Evolutionary conservation across 1,140 invertebrate species (phyloP).

Genomic region (Caenorhabditis latens): DNA sequence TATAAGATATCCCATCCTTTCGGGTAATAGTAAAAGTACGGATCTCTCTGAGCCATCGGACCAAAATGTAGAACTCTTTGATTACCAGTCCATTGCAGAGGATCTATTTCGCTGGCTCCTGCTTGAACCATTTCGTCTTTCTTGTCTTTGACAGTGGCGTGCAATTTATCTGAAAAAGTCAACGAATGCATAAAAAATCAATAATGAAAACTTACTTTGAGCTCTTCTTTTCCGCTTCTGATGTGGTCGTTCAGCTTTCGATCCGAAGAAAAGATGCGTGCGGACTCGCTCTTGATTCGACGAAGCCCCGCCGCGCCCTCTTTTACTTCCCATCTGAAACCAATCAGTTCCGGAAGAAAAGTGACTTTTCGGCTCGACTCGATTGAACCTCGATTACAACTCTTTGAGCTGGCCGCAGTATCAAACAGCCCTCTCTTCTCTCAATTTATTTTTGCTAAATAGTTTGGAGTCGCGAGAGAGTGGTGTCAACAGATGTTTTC

Average conservation of each 20-base stretch:
- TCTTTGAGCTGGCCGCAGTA: constrained; percentile 50
- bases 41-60: constrained; percentile 77
- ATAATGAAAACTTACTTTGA: constrained; percentile 71
- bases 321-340: constrained; percentile 73
- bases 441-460: constrained; percentile 52
- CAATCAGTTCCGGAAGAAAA: constrained; percentile 55
- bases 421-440: constrained; percentile 50
- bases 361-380: constrained; percentile 46
- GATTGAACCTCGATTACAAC: constrained; percentile 52
- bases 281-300: constrained; percentile 73
- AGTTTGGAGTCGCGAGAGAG: constrained; percentile 17
- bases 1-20: constrained; percentile 77
- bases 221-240: constrained; percentile 75
- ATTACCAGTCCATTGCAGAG: constrained; percentile 71
- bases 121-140: constrained; percentile 78
- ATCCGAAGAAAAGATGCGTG: constrained; percentile 76
- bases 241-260: constrained; percentile 72
- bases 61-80: constrained; percentile 77
- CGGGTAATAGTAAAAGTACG: constrained; percentile 77
- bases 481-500: constrained; percentile 51
- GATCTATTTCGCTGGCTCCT: constrained; percentile 74
- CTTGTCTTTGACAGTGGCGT: constrained; percentile 74
- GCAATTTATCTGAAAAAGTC: constrained; percentile 74
- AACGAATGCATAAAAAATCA: not conserved
- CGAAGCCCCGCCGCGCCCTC: constrained; percentile 68